phyloP scores from a whole-genome alignment of 2,113 vertebrate species.

The Pitta sordida region DNA sequence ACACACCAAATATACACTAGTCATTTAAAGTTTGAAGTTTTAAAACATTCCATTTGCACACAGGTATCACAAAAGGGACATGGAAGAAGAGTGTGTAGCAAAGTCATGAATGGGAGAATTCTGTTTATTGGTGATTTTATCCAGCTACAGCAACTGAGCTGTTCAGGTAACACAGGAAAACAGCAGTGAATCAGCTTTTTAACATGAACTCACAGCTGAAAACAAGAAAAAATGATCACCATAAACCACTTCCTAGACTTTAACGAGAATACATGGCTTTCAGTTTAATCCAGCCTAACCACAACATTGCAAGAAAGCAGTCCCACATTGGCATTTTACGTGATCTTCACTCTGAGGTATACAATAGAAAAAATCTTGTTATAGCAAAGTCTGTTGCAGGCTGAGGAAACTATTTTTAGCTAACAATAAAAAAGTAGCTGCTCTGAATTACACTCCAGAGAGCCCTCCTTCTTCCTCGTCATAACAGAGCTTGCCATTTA shows the following conservation, averaged over 20 bases:
- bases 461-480: background rate
- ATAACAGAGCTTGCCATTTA: background rate
- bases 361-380: background rate
- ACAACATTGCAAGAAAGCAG: background rate
- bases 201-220: background rate
- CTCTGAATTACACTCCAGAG: background rate
- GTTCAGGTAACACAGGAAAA: rapidly evolving
- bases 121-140: background rate
- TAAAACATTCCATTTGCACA: background rate
- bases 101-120: background rate
- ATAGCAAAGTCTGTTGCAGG: background rate
- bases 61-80: background rate
- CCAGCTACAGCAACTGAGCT: background rate
- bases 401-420: background rate
- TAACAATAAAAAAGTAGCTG: background rate
- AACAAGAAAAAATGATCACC: background rate
- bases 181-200: background rate
- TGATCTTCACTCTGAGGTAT: background rate
- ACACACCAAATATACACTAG: background rate
- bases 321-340: background rate
- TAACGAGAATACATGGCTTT: background rate
- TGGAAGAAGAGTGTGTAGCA: background rate
- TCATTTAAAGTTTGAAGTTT: background rate
- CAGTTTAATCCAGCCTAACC: background rate
- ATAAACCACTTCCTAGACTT: background rate